Conservation (phyloP, 2,888 invertebrate species). For the Cosmia pyralina region DNA sequence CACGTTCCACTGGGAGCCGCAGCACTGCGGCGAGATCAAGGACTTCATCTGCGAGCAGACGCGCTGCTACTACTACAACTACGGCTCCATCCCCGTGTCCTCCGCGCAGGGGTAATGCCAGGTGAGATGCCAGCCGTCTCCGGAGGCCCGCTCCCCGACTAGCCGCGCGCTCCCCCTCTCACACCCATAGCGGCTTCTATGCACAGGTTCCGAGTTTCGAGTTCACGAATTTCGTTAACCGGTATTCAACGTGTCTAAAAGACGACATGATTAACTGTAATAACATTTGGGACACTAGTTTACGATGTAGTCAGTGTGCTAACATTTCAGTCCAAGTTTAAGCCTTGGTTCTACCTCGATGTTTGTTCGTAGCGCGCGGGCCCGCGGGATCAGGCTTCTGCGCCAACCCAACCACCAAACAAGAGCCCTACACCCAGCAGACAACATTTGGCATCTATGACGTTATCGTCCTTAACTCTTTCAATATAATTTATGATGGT, state of each 20-base stretch:
- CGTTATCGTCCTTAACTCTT: slow-evolving; percentile 49
- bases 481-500: slow-evolving; percentile 41
- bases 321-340: slow-evolving; percentile 75
- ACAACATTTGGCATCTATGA: slow-evolving; percentile 74
- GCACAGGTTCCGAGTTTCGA: slow-evolving; percentile 47
- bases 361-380: slow-evolving; percentile 82
- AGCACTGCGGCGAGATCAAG: slow-evolving; percentile 95
- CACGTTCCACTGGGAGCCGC: slow-evolving; percentile 94
- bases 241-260: slow-evolving; percentile 70
- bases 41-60: slow-evolving; percentile 97
- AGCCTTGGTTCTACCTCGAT: slow-evolving; percentile 68
- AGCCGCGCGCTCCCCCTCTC: slow-evolving; percentile 81
- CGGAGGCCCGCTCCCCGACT: slow-evolving; percentile 88
- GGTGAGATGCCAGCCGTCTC: slow-evolving; percentile 92
- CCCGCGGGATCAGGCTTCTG: slow-evolving; percentile 89
- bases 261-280: slow-evolving; percentile 74
- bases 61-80: slow-evolving; percentile 97
- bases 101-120: slow-evolving; percentile 97
- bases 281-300: slow-evolving; percentile 64
- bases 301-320: slow-evolving; percentile 79
- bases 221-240: slow-evolving; percentile 41
- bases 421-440: slow-evolving; percentile 89
- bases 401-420: slow-evolving; percentile 90
- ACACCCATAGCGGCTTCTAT: slow-evolving; percentile 55
- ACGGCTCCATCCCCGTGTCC: slow-evolving; percentile 96